phyloP scores from a whole-genome alignment of 1,140 invertebrate species.

The Heterodera schachtii region DNA sequence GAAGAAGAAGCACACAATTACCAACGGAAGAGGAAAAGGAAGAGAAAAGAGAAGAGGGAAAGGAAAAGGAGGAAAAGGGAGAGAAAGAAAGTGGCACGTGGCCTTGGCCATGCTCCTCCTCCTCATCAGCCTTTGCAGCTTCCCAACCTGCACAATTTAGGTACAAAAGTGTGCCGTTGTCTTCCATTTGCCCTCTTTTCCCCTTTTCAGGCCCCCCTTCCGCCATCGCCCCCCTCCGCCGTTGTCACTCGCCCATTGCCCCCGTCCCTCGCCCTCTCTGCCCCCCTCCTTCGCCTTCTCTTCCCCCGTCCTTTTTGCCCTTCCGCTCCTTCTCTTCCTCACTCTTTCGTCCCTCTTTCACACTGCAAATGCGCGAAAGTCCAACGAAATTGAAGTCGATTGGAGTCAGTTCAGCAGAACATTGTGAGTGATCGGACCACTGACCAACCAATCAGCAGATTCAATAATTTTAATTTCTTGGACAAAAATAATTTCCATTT shows the following conservation, averaged over 20 bases:
- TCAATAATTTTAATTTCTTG: background rate
- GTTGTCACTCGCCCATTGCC: background rate
- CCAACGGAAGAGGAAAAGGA: background rate
- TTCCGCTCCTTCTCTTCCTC: background rate
- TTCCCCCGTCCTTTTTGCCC: background rate
- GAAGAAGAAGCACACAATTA: background rate
- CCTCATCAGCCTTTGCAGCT: background rate
- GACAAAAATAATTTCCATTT: background rate
- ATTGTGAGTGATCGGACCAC: background rate
- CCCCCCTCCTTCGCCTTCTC: background rate
- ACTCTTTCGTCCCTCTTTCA: background rate
- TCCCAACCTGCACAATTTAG: background rate
- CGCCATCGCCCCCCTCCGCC: background rate
- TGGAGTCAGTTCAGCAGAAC: conserved; percentile 7
- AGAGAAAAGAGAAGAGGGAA: too few species aligned
- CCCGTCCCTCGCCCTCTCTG: background rate
- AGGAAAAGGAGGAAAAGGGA: background rate
- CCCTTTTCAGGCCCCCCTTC: conserved; percentile 4
- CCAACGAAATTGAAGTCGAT: conserved; percentile 26
- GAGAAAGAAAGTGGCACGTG: background rate
- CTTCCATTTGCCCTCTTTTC: background rate
- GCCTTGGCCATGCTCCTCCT: too few species aligned
- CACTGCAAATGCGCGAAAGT: conserved; percentile 6
- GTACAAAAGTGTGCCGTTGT: background rate
- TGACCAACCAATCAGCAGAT: background rate